These are phyloP conservation scores for Eugnorisma glareosa DNA, from an alignment of 2,888 invertebrate genomes.

Conservation along the genomic window DNA sequence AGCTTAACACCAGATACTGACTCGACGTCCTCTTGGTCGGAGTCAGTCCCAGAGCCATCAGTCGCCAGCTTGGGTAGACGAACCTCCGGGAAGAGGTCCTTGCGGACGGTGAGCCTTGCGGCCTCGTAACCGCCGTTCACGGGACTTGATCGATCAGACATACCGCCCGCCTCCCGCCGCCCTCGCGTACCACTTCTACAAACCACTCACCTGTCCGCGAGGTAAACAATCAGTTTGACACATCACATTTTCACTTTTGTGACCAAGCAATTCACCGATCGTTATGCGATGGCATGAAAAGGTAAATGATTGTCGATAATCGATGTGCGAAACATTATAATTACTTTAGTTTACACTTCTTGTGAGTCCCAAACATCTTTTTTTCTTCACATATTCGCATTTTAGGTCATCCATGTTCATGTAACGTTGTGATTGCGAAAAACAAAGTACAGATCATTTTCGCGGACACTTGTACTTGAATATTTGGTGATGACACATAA, in stretches of 20 bases:
- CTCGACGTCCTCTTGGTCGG: conserved; percentile 78
- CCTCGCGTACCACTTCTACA: conserved; percentile 88
- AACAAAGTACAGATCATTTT: conserved; percentile 90
- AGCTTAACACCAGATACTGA: conserved; percentile 85
- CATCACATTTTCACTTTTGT: conserved; percentile 91
- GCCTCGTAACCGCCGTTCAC: conserved; percentile 88
- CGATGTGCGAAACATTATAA: conserved; percentile 84
- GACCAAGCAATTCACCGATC: conserved; percentile 83
- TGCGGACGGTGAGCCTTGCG: conserved; percentile 88
- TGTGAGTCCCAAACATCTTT: conserved; percentile 88
- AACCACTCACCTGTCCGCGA: conserved; percentile 90
- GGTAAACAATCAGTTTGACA: conserved; percentile 91
- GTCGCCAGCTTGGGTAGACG: conserved; percentile 76
- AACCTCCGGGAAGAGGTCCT: conserved; percentile 87
- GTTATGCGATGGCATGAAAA: conserved; percentile 80
- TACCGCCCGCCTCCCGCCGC: conserved; percentile 89
- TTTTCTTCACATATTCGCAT: conserved; percentile 90
- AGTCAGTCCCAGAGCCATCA: conserved; percentile 73
- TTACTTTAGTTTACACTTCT: conserved; percentile 85
- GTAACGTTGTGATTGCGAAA: conserved; percentile 91
- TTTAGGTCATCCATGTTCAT: conserved; percentile 91
- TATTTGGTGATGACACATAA: conserved; percentile 79
- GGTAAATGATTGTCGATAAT: conserved; percentile 83
- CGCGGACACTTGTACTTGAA: conserved; percentile 87
- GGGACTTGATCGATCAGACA: conserved; percentile 89